Base-by-base conservation (phyloP, 2,888 invertebrate species). In the Agrilus biguttatus region DNA sequence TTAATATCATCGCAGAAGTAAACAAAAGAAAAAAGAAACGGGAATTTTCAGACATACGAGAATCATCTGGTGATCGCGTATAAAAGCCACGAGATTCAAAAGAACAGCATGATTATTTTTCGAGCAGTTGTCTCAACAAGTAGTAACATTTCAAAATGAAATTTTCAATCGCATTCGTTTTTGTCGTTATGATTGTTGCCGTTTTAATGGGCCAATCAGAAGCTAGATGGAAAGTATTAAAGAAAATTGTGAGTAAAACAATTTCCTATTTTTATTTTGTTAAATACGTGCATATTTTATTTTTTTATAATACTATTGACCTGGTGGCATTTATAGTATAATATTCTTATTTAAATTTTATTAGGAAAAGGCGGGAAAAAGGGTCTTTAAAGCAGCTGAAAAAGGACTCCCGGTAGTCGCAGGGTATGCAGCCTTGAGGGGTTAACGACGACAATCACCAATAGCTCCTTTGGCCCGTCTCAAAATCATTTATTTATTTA, bases 221-320 rank as follows among this genome's bases (percentile, higher is more conserved):
- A 37, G 55, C 54, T 8, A 51, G 50, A 39, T 54, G 54, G 51
- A 56, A 54, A 41, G 50, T 53, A 14, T 55, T 52, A 49, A 51
- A 49, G 39, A 54, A 55, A 55, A 46, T 55, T 47, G 56, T 56
- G 53, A 56, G 54, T 53, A 45, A 33, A 40, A 6, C 7, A 8
- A 23, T 5, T 5, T 8, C 23, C 2, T 35, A 10, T 8, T 35
- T 35, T 37, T 14, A 17, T 17, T 14, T 37, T 17, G n/a, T n/a
- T n/a, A n/a, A n/a, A n/a, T n/a, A n/a, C n/a, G n/a, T n/a, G n/a
- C n/a, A n/a, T n/a, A n/a, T n/a, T n/a, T n/a, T n/a, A n/a, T n/a
- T n/a, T n/a, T n/a, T n/a, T n/a, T n/a, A n/a, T n/a, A n/a, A n/a
- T n/a, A n/a, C n/a, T n/a, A n/a, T n/a, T n/a, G n/a, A n/a, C n/a